Base-by-base conservation (phyloP, 64 coral and sea anemone genomes). In the Montipora efflorescens region DNA sequence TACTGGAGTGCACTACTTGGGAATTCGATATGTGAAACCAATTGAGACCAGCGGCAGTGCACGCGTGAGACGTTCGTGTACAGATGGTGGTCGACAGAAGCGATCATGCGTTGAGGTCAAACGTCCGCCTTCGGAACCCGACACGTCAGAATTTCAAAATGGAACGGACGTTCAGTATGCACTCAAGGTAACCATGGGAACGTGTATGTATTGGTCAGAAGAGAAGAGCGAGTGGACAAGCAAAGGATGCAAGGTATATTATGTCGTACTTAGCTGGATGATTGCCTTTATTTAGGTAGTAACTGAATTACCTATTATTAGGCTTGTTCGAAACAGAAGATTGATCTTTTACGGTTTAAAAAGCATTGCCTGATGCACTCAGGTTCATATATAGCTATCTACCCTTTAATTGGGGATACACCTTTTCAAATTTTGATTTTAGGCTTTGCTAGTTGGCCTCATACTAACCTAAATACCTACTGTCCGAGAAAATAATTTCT, bases 141-240 rank as follows among this genome's bases (percentile, higher is more conserved):
- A 84, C 16, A 79, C 81, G 46, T 90, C 89, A 59, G n/a, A 89
- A 28, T 97, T 92, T 77, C 91, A 95, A 19, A 75, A 83, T 19
- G 91, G 78, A 45, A 89, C 96, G 10, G 96, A 97, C 43, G 87
- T 94, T 11, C 88, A 89, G 47, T 97, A 97, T 67, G 82, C 78
- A 22, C 53, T 97, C 70, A 83, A 44, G 5, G 88, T 97, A 18
- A 88, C 93, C 2, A 49, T 95, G 83, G 69, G 89, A 19, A 13
- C 83, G 5, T 97, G 96, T n/a, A 88, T 97, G 93, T 97, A 97
- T 67, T 97, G 96, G 93, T 97, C 96, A 57, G 89, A 79, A 22
- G 61, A 92, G 21, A 75, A 92, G 5, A 77, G 89, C 5, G 90
- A 79, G 50, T 97, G 96, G 96, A 92, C 84, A 20, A 81, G 87